These are phyloP conservation scores for Anniella stebbinsi DNA, from an alignment of 2,797 vertebrate species.

Conservation along the genomic window DNA sequence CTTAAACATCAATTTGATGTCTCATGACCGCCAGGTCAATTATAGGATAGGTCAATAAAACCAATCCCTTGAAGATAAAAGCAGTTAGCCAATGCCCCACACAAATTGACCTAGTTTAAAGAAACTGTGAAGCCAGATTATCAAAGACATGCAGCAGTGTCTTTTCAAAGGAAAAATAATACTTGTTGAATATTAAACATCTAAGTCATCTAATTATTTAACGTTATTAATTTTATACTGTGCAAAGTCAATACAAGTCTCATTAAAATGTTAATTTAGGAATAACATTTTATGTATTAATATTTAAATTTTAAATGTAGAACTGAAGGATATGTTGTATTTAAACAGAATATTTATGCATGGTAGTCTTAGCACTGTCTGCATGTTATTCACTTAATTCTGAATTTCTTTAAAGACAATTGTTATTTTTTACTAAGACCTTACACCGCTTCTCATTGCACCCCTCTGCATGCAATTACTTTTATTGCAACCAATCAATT, in stretches of 20 bases:
- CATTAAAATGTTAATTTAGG: constrained; percentile 74
- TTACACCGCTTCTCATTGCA: background rate
- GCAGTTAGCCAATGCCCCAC: background rate
- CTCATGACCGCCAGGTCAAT: background rate
- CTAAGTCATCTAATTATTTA: constrained; percentile 47
- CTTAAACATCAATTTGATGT: constrained; percentile 4
- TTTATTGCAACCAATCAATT: background rate
- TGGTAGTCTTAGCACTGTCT: background rate
- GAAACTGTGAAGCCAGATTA: constrained; percentile 27
- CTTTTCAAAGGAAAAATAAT: constrained; percentile 49
- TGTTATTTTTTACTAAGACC: background rate
- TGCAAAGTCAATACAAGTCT: constrained; percentile 64
- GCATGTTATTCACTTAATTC: constrained; percentile 12
- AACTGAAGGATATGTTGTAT: constrained; percentile 40
- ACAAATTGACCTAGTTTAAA: constrained; percentile 18
- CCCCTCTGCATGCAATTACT: background rate
- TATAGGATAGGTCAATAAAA: constrained; percentile 12
- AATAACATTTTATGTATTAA: constrained; percentile 66
- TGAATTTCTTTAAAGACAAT: background rate
- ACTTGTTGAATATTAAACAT: constrained; percentile 61
- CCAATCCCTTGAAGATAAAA: background rate
- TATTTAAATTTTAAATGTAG: constrained; percentile 58
- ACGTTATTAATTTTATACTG: constrained; percentile 60
- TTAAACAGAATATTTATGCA: constrained; percentile 46
- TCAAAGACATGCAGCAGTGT: constrained; percentile 22